Evolutionary conservation across 2,797 vertebrate genomes (phyloP).

Genomic region (Chrosomus eos): DNA sequence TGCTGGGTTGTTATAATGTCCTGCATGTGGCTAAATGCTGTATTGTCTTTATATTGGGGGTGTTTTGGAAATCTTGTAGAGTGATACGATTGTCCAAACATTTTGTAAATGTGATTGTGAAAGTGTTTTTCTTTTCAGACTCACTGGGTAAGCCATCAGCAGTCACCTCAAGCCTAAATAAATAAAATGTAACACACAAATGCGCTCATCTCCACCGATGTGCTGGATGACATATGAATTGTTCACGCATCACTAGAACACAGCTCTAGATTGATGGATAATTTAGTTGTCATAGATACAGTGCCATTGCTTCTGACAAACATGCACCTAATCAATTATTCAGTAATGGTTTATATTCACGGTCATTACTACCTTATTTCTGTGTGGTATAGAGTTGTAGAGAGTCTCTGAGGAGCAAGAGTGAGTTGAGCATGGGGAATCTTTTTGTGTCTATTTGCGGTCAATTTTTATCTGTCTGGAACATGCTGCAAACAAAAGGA

Average conservation of each 20-base stretch:
- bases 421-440: not conserved
- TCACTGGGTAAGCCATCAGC: slow-evolving; percentile 67
- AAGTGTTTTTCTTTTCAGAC: slow-evolving; percentile 71
- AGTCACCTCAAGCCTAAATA: slow-evolving; percentile 27
- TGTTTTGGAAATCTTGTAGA: slow-evolving; percentile 52
- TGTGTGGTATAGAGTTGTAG: slow-evolving; percentile 6
- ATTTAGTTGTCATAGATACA: slow-evolving; percentile 37
- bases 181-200: slow-evolving; percentile 24
- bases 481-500: slow-evolving; percentile 37
- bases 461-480: slow-evolving; percentile 35
- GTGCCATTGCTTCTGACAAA: slow-evolving; percentile 22
- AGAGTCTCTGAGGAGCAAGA: slow-evolving; percentile 14
- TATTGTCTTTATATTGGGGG: slow-evolving; percentile 37
- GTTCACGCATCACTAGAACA: slow-evolving; percentile 5
- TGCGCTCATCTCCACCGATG: not conserved
- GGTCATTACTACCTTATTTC: slow-evolving; percentile 27
- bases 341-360: slow-evolving; percentile 31
- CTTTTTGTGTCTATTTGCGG: slow-evolving; percentile 3
- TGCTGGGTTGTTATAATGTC: not conserved
- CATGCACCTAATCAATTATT: slow-evolving; percentile 42
- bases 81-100: slow-evolving; percentile 64
- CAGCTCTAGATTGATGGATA: slow-evolving; percentile 21
- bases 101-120: slow-evolving; percentile 18
- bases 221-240: slow-evolving; percentile 27
- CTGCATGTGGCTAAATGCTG: slow-evolving; percentile 47